Conservation (phyloP, 2,797 vertebrate species). For the Myripristis murdjan region DNA sequence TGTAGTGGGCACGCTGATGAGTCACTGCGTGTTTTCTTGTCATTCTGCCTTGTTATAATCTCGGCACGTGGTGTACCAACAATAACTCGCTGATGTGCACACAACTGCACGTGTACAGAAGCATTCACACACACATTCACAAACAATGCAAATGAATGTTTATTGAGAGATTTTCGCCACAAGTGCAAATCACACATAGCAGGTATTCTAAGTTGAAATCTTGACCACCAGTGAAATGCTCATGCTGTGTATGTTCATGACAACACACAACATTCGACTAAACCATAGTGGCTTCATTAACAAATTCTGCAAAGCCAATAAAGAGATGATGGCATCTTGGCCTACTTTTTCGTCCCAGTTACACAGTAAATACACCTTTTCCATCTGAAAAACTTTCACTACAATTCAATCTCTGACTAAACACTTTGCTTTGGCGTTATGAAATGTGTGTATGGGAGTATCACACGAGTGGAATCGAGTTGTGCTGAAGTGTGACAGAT, state of each 20-base stretch:
- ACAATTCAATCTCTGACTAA: slow-evolving; percentile 16
- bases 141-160: slow-evolving; percentile 3
- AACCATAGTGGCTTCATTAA: neutral
- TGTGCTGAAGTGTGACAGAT: slow-evolving; percentile 54
- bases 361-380: neutral
- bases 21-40: neutral
- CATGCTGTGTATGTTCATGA: neutral
- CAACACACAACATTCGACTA: neutral
- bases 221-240: neutral
- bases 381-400: neutral
- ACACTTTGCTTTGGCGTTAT: neutral
- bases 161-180: slow-evolving; percentile 31
- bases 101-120: no score
- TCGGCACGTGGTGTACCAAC: neutral
- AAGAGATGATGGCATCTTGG: neutral
- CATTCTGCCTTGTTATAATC: neutral
- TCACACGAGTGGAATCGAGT: slow-evolving; percentile 35
- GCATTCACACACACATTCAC: neutral
- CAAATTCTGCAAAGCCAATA: neutral
- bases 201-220: neutral
- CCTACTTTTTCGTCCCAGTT: neutral
- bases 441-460: slow-evolving; percentile 32
- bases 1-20: neutral
- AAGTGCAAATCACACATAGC: neutral
- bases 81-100: neutral